Conservation (phyloP, 2,113 vertebrate species). For the Percopsis transmontana region DNA sequence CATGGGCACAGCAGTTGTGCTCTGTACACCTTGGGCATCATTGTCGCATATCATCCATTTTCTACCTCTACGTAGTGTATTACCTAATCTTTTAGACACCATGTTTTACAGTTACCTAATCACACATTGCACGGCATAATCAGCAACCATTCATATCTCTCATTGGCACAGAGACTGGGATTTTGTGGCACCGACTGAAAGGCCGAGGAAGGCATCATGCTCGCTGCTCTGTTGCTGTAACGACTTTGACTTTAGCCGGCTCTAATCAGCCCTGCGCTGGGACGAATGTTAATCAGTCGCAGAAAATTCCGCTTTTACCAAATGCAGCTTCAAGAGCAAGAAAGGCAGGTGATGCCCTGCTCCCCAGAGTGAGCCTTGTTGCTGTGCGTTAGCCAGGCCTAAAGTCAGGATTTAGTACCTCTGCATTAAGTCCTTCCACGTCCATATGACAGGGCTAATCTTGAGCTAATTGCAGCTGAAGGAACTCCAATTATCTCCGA, state of each 20-base stretch:
- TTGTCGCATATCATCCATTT: too few relatives aligned
- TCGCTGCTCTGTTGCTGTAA: conserved; percentile 12
- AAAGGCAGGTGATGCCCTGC: conserved; percentile 4
- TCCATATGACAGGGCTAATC: conserved; percentile 72
- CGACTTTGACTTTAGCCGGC: conserved; percentile 40
- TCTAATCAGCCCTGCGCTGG: conserved; percentile 23
- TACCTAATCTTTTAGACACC: not conserved
- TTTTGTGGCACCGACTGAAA: not conserved
- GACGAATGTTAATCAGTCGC: conserved; percentile 35
- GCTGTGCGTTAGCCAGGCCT: conserved; percentile 38
- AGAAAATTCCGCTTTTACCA: conserved; percentile 9
- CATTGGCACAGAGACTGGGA: not conserved
- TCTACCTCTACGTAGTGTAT: too few relatives aligned
- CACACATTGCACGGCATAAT: not conserved
- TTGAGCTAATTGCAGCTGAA: conserved; percentile 64
- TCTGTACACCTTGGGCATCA: too few relatives aligned
- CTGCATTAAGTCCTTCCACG: conserved; percentile 51
- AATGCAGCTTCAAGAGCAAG: not conserved
- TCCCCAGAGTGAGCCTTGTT: conserved; percentile 26
- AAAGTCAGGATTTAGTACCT: conserved; percentile 55
- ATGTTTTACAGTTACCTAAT: not conserved
- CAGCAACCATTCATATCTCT: not conserved
- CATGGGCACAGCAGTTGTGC: too few relatives aligned
- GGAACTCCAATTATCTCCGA: conserved; percentile 58
- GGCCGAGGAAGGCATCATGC: conserved; percentile 1